Evolutionary conservation across 2,797 vertebrate species (phyloP).

Genomic region (Vultur gryphus): DNA sequence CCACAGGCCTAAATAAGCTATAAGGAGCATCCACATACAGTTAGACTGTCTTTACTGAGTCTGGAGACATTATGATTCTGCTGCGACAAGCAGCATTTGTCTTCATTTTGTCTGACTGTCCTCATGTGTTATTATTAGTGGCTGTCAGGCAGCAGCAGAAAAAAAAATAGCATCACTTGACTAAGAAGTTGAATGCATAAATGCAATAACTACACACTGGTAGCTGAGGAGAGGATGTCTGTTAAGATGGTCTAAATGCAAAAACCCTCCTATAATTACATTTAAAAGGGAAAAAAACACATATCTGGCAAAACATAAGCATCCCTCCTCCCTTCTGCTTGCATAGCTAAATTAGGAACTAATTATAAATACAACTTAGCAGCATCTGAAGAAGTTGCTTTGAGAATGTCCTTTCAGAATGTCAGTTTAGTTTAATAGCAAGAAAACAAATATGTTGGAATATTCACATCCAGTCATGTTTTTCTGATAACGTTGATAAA

Average conservation of each 20-base stretch:
- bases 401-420: constrained; percentile 68
- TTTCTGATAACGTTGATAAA: constrained; percentile 74
- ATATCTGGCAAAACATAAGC: constrained; percentile 66
- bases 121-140: constrained; percentile 99
- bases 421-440: constrained; percentile 73
- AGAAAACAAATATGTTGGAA: constrained; percentile 76
- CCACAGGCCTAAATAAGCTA: constrained; percentile 81
- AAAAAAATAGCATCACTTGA: constrained; percentile 82
- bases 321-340: constrained; percentile 57
- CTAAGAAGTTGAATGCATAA: constrained; percentile 83
- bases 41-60: constrained; percentile 84
- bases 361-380: constrained; percentile 74
- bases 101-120: constrained; percentile 98
- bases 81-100: constrained; percentile 91
- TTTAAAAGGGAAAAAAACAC: constrained; percentile 62
- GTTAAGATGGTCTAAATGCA: constrained; percentile 65
- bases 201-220: constrained; percentile 74
- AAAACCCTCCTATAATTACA: constrained; percentile 60
- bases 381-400: constrained; percentile 65
- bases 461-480: constrained; percentile 64
- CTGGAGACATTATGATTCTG: constrained; percentile 92
- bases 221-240: constrained; percentile 65
- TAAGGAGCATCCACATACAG: constrained; percentile 86
- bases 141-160: constrained; percentile 85
- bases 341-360: constrained; percentile 66